Evolutionary conservation across 1,140 invertebrate species (phyloP), one percentile per base, ranked within the genome.

Genomic region (Globodera rostochiensis): DNA sequence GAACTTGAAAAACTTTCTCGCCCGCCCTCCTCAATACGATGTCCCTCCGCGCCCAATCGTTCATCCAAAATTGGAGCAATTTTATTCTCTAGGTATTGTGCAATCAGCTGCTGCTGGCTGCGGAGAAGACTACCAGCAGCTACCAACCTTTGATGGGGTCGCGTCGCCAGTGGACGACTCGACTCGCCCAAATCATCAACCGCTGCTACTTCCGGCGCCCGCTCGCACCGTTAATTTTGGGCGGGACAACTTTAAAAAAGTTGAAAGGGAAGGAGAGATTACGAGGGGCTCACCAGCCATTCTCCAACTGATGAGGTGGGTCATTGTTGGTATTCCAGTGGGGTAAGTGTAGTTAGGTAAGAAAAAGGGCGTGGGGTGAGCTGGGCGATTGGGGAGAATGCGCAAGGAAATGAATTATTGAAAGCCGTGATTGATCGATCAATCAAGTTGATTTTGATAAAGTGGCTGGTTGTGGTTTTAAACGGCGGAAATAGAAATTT

Each of bases 41-140:
- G 69, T 4, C n/a, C 7, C 7, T 69, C 7, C n/a, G n/a, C 36
- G 69, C 25, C 9, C 69, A 64, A 19, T 19, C 57, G 57, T 19
- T 64, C 57, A 15, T 71, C 69, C 69, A 71, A 71, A 71, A 71
- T 45, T 71, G 69, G 69, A 45, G 69, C 21, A 71, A 71, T 71
- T 36, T 70, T 70, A 11, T 53, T 53, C 53, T 15, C 19, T 19
- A 64, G 15, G 57, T 64, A 19, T 53, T 64, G 25, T 25, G 57
- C 57, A 64, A 64, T 64, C 57, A 64, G 57, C 57, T 64, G 57
- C 57, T 64, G 57, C 15, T 64, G 57, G 57, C 15, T 64, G 57
- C 57, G 57, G 19, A 2, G 57, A 64, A 9, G 50, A 53, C 50
- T 7, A 1, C 11, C 50, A 8, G 50, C 11, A 50, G 1, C 57